Evolutionary conservation across 1,140 invertebrate species (phyloP).

Genomic region (Achroia grisella): DNA sequence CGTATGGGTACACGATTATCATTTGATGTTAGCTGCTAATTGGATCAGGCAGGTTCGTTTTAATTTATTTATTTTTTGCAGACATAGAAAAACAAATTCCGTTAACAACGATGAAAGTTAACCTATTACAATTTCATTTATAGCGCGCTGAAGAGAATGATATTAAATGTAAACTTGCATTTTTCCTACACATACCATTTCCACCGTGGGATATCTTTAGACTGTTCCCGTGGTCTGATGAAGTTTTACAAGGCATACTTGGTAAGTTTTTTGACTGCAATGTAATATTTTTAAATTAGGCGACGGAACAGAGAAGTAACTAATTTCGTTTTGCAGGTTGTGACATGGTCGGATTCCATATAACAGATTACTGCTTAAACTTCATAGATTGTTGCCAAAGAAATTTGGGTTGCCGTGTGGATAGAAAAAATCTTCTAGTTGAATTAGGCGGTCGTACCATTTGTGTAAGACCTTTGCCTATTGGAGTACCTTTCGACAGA

Average conservation of each 20-base stretch:
- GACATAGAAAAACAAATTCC: too few relatives aligned
- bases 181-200: conserved; percentile 95
- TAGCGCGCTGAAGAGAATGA: conserved; percentile 85
- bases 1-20: conserved; percentile 95
- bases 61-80: neutral
- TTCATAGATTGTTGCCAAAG: conserved; percentile 94
- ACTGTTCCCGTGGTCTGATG: conserved; percentile 92
- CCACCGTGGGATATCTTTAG: conserved; percentile 94
- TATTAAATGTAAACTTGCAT: conserved; percentile 86
- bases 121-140: conserved; percentile 24
- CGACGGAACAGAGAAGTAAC: neutral
- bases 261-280: conserved; percentile 65
- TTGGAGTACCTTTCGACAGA: conserved; percentile 90
- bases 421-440: conserved; percentile 88
- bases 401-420: conserved; percentile 89
- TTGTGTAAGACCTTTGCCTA: conserved; percentile 86
- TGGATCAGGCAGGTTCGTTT: conserved; percentile 83
- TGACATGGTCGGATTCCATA: conserved; percentile 94
- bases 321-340: conserved; percentile 76
- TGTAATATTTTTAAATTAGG: too few relatives aligned
- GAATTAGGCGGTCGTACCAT: conserved; percentile 91
- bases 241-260: conserved; percentile 92
- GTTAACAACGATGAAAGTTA: too few relatives aligned
- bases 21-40: conserved; percentile 92
- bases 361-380: conserved; percentile 92